These are phyloP conservation scores for Periophthalmus modestus DNA, from an alignment of 2,113 vertebrate genomes.

Conservation along the genomic window DNA sequence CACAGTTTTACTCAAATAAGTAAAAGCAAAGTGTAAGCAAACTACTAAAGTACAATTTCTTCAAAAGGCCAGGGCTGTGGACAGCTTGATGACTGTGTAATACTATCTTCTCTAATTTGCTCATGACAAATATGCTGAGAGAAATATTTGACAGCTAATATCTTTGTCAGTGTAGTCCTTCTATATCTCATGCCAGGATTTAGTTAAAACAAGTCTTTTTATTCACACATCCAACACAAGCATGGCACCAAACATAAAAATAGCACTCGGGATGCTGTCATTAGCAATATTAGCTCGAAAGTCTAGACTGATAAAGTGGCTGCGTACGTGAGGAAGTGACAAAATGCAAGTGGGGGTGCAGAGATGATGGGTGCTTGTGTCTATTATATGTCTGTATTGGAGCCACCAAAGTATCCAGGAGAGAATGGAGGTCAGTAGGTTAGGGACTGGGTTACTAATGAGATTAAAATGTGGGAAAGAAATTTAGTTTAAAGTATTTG, in stretches of 20 bases:
- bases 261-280: slow-evolving; percentile 17
- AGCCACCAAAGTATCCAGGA: background rate
- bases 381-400: no score
- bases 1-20: no score
- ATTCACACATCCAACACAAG: slow-evolving; percentile 4
- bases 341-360: slow-evolving; percentile 12
- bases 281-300: slow-evolving; percentile 10
- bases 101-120: slow-evolving; percentile 1
- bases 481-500: background rate
- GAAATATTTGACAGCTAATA: slow-evolving; percentile 24
- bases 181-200: background rate
- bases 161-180: background rate
- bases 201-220: background rate
- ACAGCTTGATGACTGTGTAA: background rate
- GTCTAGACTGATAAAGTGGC: slow-evolving; percentile 25
- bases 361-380: slow-evolving; percentile 9
- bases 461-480: background rate
- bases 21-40: no score
- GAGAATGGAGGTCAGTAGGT: background rate
- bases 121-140: slow-evolving; percentile 28
- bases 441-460: background rate
- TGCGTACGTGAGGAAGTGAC: slow-evolving; percentile 9
- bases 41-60: no score
- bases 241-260: slow-evolving; percentile 4
- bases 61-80: no score